These are phyloP conservation scores for Archips xylosteana DNA, from an alignment of 2,888 invertebrate genomes.

Conservation along the genomic window DNA sequence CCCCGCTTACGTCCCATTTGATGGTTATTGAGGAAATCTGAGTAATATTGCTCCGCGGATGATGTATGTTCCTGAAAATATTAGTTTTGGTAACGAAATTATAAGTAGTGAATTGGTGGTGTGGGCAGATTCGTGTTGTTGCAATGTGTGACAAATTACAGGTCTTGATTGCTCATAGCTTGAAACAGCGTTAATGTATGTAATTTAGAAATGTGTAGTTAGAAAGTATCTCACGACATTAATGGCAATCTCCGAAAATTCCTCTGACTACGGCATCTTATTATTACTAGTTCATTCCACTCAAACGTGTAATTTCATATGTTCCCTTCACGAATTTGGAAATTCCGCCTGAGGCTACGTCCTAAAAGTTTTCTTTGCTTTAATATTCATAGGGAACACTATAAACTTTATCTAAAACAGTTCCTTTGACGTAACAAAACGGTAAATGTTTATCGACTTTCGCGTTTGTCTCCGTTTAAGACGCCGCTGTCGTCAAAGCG, in stretches of 20 bases:
- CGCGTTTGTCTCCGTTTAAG: conserved; percentile 1
- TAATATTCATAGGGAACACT: conserved; percentile 9
- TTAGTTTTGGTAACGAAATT: background rate
- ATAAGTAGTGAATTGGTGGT: background rate
- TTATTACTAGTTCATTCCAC: background rate
- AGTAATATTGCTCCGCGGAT: conserved; percentile 17
- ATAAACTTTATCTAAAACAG: conserved; percentile 20
- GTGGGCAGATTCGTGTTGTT: background rate
- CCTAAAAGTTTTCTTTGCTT: conserved; percentile 34
- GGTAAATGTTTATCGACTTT: conserved; percentile 20
- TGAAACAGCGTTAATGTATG: background rate
- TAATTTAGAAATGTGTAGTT: background rate
- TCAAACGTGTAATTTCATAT: conserved; percentile 27
- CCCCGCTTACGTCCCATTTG: conserved; percentile 22
- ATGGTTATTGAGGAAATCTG: conserved; percentile 32
- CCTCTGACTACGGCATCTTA: background rate
- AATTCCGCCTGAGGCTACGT: conserved; percentile 23
- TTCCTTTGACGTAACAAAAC: conserved; percentile 30
- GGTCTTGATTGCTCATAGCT: background rate
- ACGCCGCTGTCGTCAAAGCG: conserved; percentile 10
- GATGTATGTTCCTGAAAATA: conserved; percentile 12
- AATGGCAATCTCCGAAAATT: background rate
- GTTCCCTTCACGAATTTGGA: conserved; percentile 10
- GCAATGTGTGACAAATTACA: background rate
- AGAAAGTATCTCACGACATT: background rate